These are phyloP conservation scores for Paraescarpia echinospica DNA, from an alignment of 1,140 invertebrate species.

Conservation along the genomic window DNA sequence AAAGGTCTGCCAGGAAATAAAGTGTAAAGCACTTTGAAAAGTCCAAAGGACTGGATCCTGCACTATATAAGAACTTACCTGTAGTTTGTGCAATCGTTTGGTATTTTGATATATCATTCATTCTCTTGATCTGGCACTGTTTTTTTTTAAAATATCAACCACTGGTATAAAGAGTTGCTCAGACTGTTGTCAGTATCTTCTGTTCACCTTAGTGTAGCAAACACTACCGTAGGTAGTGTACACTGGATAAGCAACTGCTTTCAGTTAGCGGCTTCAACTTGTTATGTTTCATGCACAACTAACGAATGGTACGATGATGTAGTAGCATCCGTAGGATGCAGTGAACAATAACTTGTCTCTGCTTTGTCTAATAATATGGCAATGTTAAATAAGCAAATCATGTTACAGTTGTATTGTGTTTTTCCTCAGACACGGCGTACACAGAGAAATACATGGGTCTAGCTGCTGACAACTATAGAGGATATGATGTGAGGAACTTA, in stretches of 20 bases:
- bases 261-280: not conserved
- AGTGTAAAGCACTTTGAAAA: no score
- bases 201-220: not conserved
- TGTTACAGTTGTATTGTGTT: conserved; percentile 15
- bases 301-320: not conserved
- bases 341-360: not conserved
- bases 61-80: no score
- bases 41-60: no score
- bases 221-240: not conserved
- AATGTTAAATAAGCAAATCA: not conserved
- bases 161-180: no score
- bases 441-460: conserved; percentile 90
- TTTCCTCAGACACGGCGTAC: conserved; percentile 83
- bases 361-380: not conserved
- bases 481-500: conserved; percentile 70
- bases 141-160: no score
- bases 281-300: not conserved
- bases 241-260: not conserved
- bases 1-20: no score
- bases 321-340: not conserved
- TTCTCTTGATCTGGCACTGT: no score
- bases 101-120: no score
- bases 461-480: conserved; percentile 84
- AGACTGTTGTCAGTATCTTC: no score
- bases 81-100: no score